Percentiles rank a stretch among this genome's conserved stretches.
These are phyloP conservation scores for Microtus montanus DNA, from an alignment of 2,113 vertebrate genomes.

Conservation along the genomic window DNA sequence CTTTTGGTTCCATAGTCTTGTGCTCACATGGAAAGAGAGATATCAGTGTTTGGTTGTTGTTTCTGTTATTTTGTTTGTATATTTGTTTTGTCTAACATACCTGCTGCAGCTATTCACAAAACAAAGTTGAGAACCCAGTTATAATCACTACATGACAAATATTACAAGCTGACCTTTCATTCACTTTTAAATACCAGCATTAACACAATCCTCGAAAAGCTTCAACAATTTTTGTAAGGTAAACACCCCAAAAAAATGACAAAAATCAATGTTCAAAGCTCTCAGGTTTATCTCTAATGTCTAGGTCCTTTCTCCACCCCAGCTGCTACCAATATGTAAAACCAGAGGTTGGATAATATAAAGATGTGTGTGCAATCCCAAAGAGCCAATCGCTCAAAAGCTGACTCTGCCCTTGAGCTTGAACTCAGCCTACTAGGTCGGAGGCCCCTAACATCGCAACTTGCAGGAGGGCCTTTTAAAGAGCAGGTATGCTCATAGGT, in stretches of 20 bases:
- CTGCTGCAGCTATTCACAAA: not conserved
- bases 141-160: not conserved
- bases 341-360: not conserved
- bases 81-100: not conserved
- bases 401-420: constrained; percentile 47
- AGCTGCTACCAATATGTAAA: not conserved
- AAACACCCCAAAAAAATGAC: not conserved
- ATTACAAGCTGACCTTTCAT: not conserved
- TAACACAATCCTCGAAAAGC: not conserved
- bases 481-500: constrained; percentile 35
- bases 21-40: not conserved
- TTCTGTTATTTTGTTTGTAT: not conserved
- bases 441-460: not conserved
- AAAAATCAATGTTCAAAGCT: not conserved
- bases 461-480: constrained; percentile 55
- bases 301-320: not conserved
- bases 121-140: not conserved
- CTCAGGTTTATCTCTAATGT: not conserved
- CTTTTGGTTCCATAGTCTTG: not conserved
- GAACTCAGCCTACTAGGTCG: constrained; percentile 4
- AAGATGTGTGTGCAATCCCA: not conserved
- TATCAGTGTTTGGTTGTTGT: not conserved
- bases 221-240: not conserved
- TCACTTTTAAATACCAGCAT: not conserved
- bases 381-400: constrained; percentile 22